Conservation (phyloP, 2,113 vertebrate species). For the Channa argus region DNA sequence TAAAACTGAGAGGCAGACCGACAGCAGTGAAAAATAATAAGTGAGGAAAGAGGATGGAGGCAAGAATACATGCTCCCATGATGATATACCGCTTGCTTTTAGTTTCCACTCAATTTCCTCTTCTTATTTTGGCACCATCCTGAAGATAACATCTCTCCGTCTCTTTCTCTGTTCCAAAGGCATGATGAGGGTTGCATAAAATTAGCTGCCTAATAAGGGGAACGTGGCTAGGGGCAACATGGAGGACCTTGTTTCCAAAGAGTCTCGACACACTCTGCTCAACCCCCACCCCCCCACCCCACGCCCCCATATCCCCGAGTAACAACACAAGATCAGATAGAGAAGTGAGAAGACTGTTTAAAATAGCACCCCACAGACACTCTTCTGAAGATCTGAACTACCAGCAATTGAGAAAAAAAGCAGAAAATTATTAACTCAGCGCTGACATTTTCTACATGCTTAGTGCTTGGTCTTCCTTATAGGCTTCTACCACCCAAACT, state of each 20-base stretch:
- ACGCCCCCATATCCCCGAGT: slow-evolving; percentile 58
- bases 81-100: slow-evolving; percentile 55
- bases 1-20: slow-evolving; percentile 36
- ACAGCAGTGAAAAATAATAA: slow-evolving; percentile 54
- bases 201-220: slow-evolving; percentile 75
- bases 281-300: slow-evolving; percentile 13
- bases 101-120: slow-evolving; percentile 76
- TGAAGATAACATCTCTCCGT: slow-evolving; percentile 69
- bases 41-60: slow-evolving; percentile 49
- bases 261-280: slow-evolving; percentile 68
- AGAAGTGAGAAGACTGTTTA: slow-evolving; percentile 57
- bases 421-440: slow-evolving; percentile 55
- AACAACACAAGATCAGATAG: slow-evolving; percentile 71
- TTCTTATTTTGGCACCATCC: slow-evolving; percentile 65
- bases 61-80: slow-evolving; percentile 59
- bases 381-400: slow-evolving; percentile 67
- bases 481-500: slow-evolving; percentile 34
- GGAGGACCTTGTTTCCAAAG: slow-evolving; percentile 76
- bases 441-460: slow-evolving; percentile 43
- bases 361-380: slow-evolving; percentile 72
- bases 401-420: slow-evolving; percentile 40
- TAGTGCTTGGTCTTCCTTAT: slow-evolving; percentile 19
- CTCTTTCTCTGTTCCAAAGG: slow-evolving; percentile 65
- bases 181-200: slow-evolving; percentile 77
- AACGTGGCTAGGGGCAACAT: slow-evolving; percentile 74